A percentile compares a stretch with the other conserved stretches of the same genome.
Evolutionary conservation across 2,797 vertebrate species (phyloP).

Genomic region (Megaceryle alcyon): DNA sequence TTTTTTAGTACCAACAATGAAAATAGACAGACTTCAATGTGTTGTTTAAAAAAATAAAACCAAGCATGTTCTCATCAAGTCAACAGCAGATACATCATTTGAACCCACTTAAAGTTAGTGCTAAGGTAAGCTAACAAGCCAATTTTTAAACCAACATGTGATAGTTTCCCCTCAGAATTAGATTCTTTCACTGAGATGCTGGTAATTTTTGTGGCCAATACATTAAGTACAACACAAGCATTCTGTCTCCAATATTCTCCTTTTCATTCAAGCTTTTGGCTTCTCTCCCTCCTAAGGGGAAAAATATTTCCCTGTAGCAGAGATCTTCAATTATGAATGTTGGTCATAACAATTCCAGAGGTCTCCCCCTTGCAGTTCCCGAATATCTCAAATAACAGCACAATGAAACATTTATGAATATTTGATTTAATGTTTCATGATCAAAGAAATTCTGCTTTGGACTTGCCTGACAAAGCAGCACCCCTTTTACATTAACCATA

Average conservation of each 20-base stretch:
- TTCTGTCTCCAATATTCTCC: background rate
- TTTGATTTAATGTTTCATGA: background rate
- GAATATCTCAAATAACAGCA: background rate
- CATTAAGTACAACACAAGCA: background rate
- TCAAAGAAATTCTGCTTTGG: background rate
- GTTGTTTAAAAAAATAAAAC: no score
- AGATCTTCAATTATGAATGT: background rate
- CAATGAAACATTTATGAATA: background rate
- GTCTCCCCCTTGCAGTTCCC: background rate
- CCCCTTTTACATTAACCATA: background rate
- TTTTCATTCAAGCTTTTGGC: background rate
- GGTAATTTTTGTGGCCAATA: background rate
- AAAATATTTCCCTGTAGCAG: background rate
- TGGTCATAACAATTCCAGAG: background rate
- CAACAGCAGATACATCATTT: background rate
- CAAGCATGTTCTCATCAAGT: background rate
- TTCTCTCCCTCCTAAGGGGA: background rate
- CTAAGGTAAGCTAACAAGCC: background rate
- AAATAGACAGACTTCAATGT: background rate
- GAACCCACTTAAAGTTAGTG: background rate
- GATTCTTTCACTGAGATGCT: background rate
- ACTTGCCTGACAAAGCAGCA: background rate
- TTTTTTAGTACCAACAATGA: background rate
- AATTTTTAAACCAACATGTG: background rate
- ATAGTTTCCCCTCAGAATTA: background rate